A percentile compares a stretch with the other conserved stretches of the same genome.
Evolutionary conservation across 64 coral and sea anemone species (phyloP).

Genomic region (Montipora foliosa): DNA sequence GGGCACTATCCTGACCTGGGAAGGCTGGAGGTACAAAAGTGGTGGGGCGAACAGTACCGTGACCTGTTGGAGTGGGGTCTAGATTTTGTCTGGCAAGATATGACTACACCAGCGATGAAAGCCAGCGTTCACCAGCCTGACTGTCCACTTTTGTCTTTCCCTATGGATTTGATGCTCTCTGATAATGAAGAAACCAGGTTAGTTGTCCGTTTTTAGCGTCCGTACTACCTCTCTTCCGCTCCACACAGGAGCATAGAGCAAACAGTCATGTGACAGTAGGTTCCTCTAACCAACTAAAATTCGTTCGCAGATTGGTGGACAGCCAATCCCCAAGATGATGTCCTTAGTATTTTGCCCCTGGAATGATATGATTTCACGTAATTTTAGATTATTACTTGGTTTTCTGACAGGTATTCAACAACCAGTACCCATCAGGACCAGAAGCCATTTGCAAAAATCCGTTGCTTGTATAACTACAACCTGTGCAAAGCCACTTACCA

Average conservation of each 20-base stretch:
- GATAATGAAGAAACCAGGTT: constrained; percentile 85
- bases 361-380: neutral
- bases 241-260: neutral
- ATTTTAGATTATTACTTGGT: neutral
- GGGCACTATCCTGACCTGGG: constrained; percentile 85
- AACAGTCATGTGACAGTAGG: neutral
- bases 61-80: constrained; percentile 86
- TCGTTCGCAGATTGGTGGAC: neutral
- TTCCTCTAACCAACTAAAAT: neutral
- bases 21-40: constrained; percentile 66
- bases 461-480: constrained; percentile 84
- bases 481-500: constrained; percentile 75
- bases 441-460: constrained; percentile 86
- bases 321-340: neutral
- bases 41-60: constrained; percentile 85
- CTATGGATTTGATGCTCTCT: constrained; percentile 82
- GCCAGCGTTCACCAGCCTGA: constrained; percentile 77
- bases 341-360: neutral
- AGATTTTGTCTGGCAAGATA: constrained; percentile 88
- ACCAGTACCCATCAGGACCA: constrained; percentile 35
- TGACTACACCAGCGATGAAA: constrained; percentile 88
- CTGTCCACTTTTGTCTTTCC: constrained; percentile 72
- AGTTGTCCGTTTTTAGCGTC: neutral
- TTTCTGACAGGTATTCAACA: constrained; percentile 35
- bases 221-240: too few relatives aligned